phyloP scores from a whole-genome alignment of 2,888 invertebrate genomes.

The Ormia ochracea region DNA sequence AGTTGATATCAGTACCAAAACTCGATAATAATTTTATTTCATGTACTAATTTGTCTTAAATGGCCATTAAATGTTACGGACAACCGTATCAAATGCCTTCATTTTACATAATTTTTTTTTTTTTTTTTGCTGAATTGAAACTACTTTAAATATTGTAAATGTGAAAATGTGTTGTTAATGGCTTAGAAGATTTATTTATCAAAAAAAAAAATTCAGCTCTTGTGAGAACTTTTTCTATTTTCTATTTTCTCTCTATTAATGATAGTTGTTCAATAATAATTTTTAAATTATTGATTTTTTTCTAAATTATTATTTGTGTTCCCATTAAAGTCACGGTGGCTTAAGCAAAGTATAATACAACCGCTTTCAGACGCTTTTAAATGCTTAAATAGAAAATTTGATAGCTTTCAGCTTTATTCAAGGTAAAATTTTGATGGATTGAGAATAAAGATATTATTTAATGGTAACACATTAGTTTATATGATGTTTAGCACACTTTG shows the following conservation, averaged over 20 bases:
- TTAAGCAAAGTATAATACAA: slow-evolving; percentile 32
- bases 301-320: not conserved
- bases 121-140: slow-evolving; percentile 6
- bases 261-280: not conserved
- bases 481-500: slow-evolving; percentile 57
- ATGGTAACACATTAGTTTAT: slow-evolving; percentile 50
- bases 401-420: slow-evolving; percentile 42
- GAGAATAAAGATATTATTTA: slow-evolving; percentile 19
- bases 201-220: slow-evolving; percentile 25
- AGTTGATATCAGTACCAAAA: slow-evolving; percentile 20
- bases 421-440: slow-evolving; percentile 31
- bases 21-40: slow-evolving; percentile 17
- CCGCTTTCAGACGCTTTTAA: not conserved
- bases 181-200: slow-evolving; percentile 20
- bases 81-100: slow-evolving; percentile 48
- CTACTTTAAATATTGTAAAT: slow-evolving; percentile 16
- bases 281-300: slow-evolving; percentile 37
- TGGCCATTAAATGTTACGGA: slow-evolving; percentile 52
- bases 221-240: slow-evolving; percentile 32
- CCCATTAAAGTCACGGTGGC: slow-evolving; percentile 31
- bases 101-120: no score
- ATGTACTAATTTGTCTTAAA: slow-evolving; percentile 58
- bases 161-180: slow-evolving; percentile 30
- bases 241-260: not conserved
- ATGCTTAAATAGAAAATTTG: slow-evolving; percentile 17